Conservation (phyloP, 2,113 vertebrate species). For the Hylia prasina region DNA sequence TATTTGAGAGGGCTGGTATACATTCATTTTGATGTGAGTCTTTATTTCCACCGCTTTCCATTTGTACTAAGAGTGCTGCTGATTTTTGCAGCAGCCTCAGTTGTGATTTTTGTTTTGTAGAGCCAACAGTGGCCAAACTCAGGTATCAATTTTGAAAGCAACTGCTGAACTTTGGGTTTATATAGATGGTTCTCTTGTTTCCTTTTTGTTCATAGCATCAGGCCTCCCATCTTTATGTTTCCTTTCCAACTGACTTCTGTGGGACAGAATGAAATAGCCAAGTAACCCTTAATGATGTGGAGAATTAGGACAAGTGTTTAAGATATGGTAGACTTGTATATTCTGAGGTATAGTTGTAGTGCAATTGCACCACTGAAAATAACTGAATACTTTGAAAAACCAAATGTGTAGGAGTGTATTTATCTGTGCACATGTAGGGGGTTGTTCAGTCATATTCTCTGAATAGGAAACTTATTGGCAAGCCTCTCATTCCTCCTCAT, state of each 20-base stretch:
- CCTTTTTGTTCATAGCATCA: neutral
- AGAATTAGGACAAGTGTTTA: neutral
- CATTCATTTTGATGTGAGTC: neutral
- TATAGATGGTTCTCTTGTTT: neutral
- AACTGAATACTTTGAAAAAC: neutral
- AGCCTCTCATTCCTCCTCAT: neutral
- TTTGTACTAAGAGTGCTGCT: neutral
- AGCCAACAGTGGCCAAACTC: neutral
- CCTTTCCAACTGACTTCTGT: neutral
- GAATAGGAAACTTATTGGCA: neutral
- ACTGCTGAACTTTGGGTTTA: neutral
- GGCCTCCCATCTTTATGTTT: neutral
- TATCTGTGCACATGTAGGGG: accelerated
- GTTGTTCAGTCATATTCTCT: neutral
- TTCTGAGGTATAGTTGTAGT: neutral
- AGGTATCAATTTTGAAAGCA: neutral
- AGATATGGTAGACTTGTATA: neutral
- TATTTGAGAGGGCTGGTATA: neutral
- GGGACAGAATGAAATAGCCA: neutral
- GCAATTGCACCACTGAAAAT: neutral
- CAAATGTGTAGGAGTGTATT: neutral
- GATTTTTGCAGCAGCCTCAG: neutral
- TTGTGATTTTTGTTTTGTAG: neutral
- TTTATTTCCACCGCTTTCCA: neutral
- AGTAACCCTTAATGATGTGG: neutral